phyloP scores from a whole-genome alignment of 2,113 vertebrate species.

The Atlantisia rogersi region DNA sequence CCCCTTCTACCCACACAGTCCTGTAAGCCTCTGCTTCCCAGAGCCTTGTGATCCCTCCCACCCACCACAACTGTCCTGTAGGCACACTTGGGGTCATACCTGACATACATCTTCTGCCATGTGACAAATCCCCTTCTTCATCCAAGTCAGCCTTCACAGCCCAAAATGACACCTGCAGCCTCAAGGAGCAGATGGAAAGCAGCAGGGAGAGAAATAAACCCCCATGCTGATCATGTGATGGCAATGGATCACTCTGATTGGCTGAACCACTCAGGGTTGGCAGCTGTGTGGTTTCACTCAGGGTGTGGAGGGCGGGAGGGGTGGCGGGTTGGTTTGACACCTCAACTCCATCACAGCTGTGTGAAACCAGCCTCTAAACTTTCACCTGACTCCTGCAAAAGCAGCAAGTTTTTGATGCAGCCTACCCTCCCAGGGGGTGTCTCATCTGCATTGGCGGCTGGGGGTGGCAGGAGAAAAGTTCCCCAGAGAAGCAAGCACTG shows the following conservation, averaged over 20 bases:
- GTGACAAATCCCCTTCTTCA: rapidly evolving
- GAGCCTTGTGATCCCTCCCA: too few species aligned
- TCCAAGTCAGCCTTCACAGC: rapidly evolving
- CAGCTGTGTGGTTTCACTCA: rapidly evolving
- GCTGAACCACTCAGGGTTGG: neutral
- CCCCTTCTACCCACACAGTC: neutral
- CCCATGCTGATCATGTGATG: neutral
- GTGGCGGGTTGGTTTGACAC: rapidly evolving
- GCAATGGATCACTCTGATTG: neutral
- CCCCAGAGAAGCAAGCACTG: neutral
- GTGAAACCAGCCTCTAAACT: rapidly evolving
- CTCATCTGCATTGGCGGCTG: rapidly evolving
- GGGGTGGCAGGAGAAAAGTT: neutral
- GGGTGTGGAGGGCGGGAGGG: rapidly evolving
- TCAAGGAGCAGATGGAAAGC: rapidly evolving
- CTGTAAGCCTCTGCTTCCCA: neutral
- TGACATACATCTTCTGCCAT: rapidly evolving
- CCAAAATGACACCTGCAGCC: rapidly evolving
- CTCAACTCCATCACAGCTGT: rapidly evolving
- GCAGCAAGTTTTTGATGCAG: rapidly evolving
- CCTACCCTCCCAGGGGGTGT: rapidly evolving
- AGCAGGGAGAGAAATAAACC: rapidly evolving
- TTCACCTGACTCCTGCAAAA: neutral
- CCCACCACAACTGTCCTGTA: too few species aligned
- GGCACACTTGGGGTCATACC: neutral